phyloP scores from a whole-genome alignment of 2,113 vertebrate species.

The Oxyruncus cristatus region DNA sequence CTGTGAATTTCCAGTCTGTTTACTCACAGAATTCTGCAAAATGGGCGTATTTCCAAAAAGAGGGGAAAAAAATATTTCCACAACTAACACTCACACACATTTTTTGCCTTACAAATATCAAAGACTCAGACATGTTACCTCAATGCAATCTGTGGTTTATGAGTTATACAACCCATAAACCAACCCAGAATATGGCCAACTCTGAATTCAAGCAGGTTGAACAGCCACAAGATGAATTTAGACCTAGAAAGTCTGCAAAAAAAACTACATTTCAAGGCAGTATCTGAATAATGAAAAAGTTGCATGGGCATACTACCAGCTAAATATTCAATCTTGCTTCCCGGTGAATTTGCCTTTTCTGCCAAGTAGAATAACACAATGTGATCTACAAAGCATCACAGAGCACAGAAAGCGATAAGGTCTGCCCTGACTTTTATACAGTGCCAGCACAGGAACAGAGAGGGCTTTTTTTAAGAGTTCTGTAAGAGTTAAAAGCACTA shows the following conservation, averaged over 20 bases:
- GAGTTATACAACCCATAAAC: background rate
- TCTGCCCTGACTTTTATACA: background rate
- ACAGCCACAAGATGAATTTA: background rate
- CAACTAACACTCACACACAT: background rate
- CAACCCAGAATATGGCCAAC: background rate
- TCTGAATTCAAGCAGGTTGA: background rate
- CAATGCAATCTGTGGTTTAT: background rate
- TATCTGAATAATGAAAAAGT: background rate
- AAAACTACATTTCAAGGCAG: background rate
- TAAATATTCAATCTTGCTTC: background rate
- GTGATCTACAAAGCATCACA: background rate
- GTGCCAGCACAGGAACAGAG: background rate
- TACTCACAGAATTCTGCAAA: background rate
- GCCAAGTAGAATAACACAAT: background rate
- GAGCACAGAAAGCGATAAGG: background rate
- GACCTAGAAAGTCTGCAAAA: background rate
- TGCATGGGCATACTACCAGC: background rate
- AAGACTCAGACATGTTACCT: background rate
- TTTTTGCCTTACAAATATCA: background rate
- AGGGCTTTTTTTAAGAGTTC: background rate
- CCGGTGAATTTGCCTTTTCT: background rate
- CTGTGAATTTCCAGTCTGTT: background rate
- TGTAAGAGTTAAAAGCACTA: background rate
- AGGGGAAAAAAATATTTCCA: background rate
- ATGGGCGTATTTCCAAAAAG: background rate